Base-by-base conservation (phyloP, 2,888 invertebrate species). In the Diarsia brunnea region DNA sequence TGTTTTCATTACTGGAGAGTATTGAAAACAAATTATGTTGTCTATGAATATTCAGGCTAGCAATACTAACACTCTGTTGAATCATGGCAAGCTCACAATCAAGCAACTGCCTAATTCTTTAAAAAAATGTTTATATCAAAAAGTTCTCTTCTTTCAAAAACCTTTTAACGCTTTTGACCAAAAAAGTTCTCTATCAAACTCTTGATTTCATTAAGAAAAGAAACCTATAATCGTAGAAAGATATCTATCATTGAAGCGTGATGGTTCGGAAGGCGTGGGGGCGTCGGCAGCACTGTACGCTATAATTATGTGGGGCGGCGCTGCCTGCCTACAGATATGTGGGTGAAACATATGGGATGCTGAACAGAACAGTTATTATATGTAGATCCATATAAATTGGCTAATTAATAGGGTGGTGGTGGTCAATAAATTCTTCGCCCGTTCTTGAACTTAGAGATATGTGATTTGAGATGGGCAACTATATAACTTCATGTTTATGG, bases 251-350 rank as follows among this genome's bases (percentile, higher is more conserved):
- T 68, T 61, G 69, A 45, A 49, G 31, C 69, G 68, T 71, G 85
- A 81, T 82, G 78, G 21, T 68, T 78, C 73, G 55, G 73, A 73
- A 83, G 86, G 80, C 67, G 53, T 75, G 80, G 84, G 82, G 89
- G 89, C 89, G 90, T 80, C 69, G 61, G 74, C 68, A 78, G 78
- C 79, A 87, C 12, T 64, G 69, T 64, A 82, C 69, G 67, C 74
- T 89, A 88, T 91, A 91, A 91, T 91, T 91, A 91, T 75, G 72
- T 82, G 75, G 85, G 89, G 89, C 87, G 90, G 89, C n/a, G 85
- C 84, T 86, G 86, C 88, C 89, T 88, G 82, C 85, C 75, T 70
- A 47, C 53, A 21, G 14, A 58, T 71, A 70, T 60, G 68, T 84
- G 55, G 84, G 63, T 55, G 47, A 71, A 71, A 69, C 68, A 65